Evolutionary conservation across 2,113 vertebrate genomes (phyloP).

Genomic region (Turdus rufiventris): DNA sequence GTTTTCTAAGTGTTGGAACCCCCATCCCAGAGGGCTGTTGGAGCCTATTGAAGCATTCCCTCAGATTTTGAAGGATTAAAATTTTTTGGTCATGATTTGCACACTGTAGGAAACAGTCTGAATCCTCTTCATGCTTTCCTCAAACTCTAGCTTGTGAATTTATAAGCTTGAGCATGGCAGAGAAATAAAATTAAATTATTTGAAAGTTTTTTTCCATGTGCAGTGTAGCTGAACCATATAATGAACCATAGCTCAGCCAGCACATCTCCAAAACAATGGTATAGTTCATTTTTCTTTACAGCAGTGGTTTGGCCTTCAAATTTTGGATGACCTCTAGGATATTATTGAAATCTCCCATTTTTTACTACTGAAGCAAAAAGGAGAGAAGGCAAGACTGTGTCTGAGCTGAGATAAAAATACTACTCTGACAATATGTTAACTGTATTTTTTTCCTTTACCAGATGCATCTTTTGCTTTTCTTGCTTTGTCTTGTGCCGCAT

Average conservation of each 20-base stretch:
- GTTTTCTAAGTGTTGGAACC: not conserved
- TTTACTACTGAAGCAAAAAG: not conserved
- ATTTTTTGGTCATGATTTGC: not conserved
- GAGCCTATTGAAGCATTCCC: not conserved
- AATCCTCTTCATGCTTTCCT: not conserved
- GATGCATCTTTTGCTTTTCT: not conserved
- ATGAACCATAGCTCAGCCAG: not conserved
- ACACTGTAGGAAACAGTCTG: not conserved
- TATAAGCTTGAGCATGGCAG: not conserved
- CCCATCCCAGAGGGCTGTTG: not conserved
- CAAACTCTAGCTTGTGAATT: not conserved
- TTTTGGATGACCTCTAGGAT: not conserved
- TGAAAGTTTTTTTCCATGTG: not conserved
- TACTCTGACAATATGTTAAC: not conserved
- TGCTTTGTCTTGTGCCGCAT: not conserved
- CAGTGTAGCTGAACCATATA: not conserved
- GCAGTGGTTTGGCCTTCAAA: not conserved
- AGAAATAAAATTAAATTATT: not conserved
- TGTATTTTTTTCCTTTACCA: not conserved
- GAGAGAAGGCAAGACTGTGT: not conserved
- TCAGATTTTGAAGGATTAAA: not conserved
- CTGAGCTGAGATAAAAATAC: not conserved
- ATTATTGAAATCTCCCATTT: not conserved
- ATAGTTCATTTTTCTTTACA: not conserved
- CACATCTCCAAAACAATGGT: not conserved